A percentile compares a stretch with the other conserved stretches of the same genome.
phyloP scores from a whole-genome alignment of 2,797 vertebrate species.

The Phoxinus dragarum region DNA sequence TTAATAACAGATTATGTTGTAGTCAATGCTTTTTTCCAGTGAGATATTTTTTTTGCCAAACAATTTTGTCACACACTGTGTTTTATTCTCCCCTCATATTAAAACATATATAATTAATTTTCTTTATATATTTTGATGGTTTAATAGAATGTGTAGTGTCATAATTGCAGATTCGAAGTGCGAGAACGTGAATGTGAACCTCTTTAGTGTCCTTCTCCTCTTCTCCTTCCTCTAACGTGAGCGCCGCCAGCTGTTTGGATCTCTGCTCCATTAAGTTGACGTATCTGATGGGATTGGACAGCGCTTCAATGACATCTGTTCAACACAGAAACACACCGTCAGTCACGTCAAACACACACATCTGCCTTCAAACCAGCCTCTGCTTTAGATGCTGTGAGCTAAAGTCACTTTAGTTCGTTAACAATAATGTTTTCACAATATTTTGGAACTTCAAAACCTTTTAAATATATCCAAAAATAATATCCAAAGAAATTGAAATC shows the following conservation, averaged over 20 bases:
- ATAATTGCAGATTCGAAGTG: not conserved
- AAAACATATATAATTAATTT: too few relatives aligned
- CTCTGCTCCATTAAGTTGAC: conserved; percentile 98
- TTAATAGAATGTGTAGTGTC: not conserved
- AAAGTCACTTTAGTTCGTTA: not conserved
- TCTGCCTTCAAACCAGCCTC: not conserved
- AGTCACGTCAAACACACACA: conserved; percentile 1
- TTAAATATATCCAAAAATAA: not conserved
- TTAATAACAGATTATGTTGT: not conserved
- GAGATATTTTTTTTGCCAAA: too few relatives aligned
- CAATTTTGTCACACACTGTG: not conserved
- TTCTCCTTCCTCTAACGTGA: conserved; percentile 93
- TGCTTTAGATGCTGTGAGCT: not conserved
- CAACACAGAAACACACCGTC: conserved; percentile 43
- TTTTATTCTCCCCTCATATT: not conserved
- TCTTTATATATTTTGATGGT: not conserved
- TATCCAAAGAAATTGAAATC: not conserved
- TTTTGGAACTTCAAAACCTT: not conserved
- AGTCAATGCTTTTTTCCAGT: not conserved
- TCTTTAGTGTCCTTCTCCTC: conserved; percentile 86
- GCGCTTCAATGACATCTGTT: conserved; percentile 95
- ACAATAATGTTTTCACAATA: not conserved
- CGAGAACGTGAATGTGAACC: conserved; percentile 71
- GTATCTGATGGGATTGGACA: conserved; percentile 96
- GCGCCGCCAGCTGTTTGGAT: conserved; percentile 92